Conservation (phyloP, 2,113 vertebrate species). For the Sula dactylatra region DNA sequence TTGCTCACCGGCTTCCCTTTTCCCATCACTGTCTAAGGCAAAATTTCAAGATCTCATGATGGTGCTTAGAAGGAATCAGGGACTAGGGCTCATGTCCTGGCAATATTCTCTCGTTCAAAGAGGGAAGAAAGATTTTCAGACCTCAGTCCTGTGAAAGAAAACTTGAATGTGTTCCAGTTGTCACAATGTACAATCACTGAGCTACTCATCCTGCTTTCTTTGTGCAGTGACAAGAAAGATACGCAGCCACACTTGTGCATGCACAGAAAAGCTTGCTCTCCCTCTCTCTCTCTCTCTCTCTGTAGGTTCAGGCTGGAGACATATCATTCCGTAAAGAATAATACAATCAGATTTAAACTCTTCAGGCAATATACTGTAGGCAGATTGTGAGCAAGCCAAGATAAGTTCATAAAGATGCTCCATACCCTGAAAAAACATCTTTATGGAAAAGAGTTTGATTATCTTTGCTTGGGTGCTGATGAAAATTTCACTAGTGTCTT, state of each 20-base stretch:
- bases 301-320: neutral
- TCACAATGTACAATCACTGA: neutral
- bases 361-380: neutral
- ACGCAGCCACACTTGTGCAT: neutral
- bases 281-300: neutral
- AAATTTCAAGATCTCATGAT: neutral
- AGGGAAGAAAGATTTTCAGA: neutral
- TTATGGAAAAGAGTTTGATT: neutral
- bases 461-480: neutral
- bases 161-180: neutral
- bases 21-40: neutral
- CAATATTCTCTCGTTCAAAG: neutral
- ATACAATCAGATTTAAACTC: neutral
- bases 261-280: neutral
- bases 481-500: neutral
- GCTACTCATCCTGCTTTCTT: neutral
- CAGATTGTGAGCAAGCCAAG: neutral
- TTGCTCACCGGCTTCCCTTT: neutral
- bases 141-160: neutral
- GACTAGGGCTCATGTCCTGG: neutral
- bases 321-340: neutral
- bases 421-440: neutral
- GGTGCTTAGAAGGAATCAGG: neutral
- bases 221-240: neutral
- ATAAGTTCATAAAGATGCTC: neutral